phyloP scores from a whole-genome alignment of 2,113 vertebrate genomes.

The Oreochromis niloticus region DNA sequence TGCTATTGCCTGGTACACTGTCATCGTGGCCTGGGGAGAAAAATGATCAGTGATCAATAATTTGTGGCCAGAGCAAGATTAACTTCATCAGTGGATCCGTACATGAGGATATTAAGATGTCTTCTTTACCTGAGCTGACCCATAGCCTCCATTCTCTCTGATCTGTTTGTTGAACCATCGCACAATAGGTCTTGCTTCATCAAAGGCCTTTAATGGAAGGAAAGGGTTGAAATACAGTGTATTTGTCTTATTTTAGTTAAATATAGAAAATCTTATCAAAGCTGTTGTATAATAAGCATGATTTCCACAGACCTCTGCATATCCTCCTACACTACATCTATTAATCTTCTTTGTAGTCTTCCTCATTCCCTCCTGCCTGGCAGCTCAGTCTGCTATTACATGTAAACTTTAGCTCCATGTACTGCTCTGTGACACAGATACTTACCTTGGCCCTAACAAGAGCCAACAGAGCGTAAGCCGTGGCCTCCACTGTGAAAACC shows the following conservation, averaged over 20 bases:
- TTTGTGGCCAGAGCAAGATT: neutral
- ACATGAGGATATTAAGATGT: neutral
- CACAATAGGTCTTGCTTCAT: slow-evolving; percentile 42
- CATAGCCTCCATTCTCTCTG: slow-evolving; percentile 66
- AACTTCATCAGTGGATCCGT: neutral
- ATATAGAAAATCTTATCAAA: neutral
- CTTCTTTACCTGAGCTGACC: slow-evolving; percentile 78
- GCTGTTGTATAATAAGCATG: neutral
- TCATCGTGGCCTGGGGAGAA: slow-evolving; percentile 77
- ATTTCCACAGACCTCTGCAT: neutral
- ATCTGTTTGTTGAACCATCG: slow-evolving; percentile 80
- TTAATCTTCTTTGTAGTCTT: neutral
- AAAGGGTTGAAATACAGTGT: neutral
- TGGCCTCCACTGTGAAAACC: slow-evolving; percentile 80
- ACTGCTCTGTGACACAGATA: neutral
- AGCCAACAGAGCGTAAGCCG: slow-evolving; percentile 82
- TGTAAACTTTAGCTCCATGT: neutral
- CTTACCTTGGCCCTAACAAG: slow-evolving; percentile 62
- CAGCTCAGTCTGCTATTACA: neutral
- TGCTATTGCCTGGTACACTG: slow-evolving; percentile 86
- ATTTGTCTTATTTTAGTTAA: neutral
- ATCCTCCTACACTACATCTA: neutral
- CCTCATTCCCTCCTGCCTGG: neutral
- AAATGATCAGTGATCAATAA: neutral
- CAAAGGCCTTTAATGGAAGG: slow-evolving; percentile 20